Conservation (phyloP, 2,888 invertebrate genomes). For the Lycia hirtaria region DNA sequence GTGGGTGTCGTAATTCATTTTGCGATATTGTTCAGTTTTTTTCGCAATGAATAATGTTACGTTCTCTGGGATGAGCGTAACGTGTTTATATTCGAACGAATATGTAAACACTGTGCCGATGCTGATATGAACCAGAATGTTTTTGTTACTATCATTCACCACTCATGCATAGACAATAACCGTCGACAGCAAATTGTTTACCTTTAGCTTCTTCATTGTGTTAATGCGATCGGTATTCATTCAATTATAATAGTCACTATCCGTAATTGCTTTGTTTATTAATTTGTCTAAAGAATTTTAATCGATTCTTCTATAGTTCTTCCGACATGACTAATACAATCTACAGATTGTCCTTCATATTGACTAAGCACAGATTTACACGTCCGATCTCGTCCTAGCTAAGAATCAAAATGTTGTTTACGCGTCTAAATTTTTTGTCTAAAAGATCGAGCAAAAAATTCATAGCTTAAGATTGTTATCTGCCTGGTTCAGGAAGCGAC, state of each 20-base stretch:
- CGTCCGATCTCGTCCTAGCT: neutral
- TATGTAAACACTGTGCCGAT: conserved; percentile 52
- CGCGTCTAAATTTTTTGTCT: neutral
- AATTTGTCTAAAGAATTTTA: conserved; percentile 32
- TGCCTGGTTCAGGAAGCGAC: conserved; percentile 2
- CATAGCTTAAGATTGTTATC: conserved; percentile 5
- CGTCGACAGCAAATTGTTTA: conserved; percentile 39
- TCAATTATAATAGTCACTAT: conserved; percentile 25
- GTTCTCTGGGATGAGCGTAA: conserved; percentile 41
- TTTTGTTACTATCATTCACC: conserved; percentile 59
- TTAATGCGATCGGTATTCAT: conserved; percentile 31
- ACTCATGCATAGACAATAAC: conserved; percentile 55
- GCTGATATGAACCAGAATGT: conserved; percentile 56
- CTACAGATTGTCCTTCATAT: conserved; percentile 30
- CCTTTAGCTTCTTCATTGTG: conserved; percentile 46
- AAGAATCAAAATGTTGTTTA: conserved; percentile 6
- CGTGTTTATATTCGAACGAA: conserved; percentile 53
- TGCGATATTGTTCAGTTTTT: conserved; percentile 38
- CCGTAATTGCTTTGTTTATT: conserved; percentile 11
- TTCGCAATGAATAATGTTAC: conserved; percentile 49
- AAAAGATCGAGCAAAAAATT: neutral
- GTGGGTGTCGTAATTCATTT: conserved; percentile 16
- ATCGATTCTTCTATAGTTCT: conserved; percentile 29
- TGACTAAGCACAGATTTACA: conserved; percentile 25
- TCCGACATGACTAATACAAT: too few relatives aligned